Conservation (phyloP, 2,797 vertebrate species). For the Myioborus miniatus region DNA sequence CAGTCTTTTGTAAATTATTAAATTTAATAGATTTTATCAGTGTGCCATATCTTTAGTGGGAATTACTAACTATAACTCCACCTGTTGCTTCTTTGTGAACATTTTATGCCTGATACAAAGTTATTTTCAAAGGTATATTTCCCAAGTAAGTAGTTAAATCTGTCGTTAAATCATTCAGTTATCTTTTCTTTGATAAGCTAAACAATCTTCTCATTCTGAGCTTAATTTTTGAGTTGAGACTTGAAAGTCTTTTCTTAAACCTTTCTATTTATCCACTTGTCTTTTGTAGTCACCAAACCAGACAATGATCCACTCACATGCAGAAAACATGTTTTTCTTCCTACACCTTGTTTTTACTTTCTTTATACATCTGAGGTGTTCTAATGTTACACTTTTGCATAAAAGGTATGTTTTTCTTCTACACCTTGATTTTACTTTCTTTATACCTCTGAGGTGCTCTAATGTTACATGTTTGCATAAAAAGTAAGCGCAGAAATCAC, state of each 20-base stretch:
- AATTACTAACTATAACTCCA: neutral
- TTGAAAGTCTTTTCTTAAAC: neutral
- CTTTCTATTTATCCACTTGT: neutral
- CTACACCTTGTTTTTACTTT: neutral
- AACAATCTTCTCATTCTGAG: neutral
- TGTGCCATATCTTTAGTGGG: neutral
- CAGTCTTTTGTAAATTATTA: neutral
- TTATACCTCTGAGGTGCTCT: neutral
- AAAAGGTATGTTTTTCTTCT: neutral
- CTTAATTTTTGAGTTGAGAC: neutral
- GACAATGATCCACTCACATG: neutral
- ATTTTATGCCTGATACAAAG: neutral
- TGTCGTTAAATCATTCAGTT: neutral
- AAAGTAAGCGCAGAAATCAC: neutral
- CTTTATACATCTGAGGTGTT: neutral
- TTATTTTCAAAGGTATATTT: neutral
- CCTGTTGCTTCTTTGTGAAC: neutral
- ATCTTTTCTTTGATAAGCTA: neutral
- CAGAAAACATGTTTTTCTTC: neutral
- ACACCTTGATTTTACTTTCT: neutral
- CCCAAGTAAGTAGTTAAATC: neutral
- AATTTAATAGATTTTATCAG: neutral
- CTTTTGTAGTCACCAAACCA: neutral
- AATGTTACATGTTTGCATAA: neutral
- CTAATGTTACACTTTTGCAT: neutral